A percentile compares a stretch with the other conserved stretches of the same genome.
Evolutionary conservation across 1,140 invertebrate genomes (phyloP).

Genomic region (Drosophila fuyamai): DNA sequence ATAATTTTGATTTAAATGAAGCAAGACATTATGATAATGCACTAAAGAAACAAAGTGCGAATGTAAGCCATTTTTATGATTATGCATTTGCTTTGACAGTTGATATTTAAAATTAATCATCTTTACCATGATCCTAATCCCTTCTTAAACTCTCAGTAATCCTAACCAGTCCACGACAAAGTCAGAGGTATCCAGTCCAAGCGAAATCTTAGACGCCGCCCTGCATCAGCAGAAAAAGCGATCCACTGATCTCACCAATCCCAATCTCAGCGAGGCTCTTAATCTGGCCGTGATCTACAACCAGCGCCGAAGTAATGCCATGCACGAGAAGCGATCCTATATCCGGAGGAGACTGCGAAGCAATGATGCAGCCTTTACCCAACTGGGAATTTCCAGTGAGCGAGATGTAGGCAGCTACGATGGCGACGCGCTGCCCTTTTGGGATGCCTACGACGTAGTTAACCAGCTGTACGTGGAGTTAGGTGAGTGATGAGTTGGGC

Average conservation of each 20-base stretch:
- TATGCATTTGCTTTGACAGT: too few relatives aligned
- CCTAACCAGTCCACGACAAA: constrained; percentile 65
- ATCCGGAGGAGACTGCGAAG: constrained; percentile 68
- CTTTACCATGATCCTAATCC: too few relatives aligned
- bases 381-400: constrained; percentile 44
- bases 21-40: too few relatives aligned
- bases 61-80: too few relatives aligned
- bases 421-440: constrained; percentile 87
- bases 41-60: too few relatives aligned
- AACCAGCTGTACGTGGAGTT: constrained; percentile 95
- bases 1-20: too few relatives aligned
- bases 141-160: constrained; percentile 52
- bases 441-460: constrained; percentile 95
- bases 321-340: constrained; percentile 72
- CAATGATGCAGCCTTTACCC: constrained; percentile 54
- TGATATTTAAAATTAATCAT: too few relatives aligned
- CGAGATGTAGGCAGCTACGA: constrained; percentile 59
- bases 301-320: constrained; percentile 73
- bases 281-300: constrained; percentile 79
- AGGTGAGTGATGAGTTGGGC: constrained; percentile 84
- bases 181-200: constrained; percentile 9
- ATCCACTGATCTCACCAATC: constrained; percentile 17
- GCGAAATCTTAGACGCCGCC: constrained; percentile 5
- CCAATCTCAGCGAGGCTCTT: constrained; percentile 46
- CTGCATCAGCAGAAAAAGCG: constrained; percentile 57